phyloP scores from a whole-genome alignment of 2,888 invertebrate genomes.

The Cheiracanthium punctorium region DNA sequence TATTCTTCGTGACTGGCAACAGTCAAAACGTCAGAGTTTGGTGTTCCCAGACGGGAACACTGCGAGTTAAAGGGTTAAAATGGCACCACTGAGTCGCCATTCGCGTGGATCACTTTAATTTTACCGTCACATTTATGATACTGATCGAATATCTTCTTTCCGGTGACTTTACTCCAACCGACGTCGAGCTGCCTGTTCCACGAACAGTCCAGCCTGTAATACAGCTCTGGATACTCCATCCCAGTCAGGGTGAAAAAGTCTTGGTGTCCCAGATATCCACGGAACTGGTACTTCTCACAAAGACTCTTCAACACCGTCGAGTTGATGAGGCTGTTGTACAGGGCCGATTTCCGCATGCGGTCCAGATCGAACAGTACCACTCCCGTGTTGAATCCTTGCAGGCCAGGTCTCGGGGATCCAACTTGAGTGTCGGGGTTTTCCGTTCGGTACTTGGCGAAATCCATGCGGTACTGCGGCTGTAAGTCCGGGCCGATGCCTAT shows the following conservation, averaged over 20 bases:
- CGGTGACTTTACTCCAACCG: conserved; percentile 88
- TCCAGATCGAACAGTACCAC: conserved; percentile 84
- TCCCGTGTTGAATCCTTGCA: conserved; percentile 87
- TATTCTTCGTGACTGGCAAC: too few relatives aligned
- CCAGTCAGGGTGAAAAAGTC: conserved; percentile 86
- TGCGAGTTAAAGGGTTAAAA: too few relatives aligned
- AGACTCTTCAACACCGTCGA: conserved; percentile 73
- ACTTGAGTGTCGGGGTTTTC: conserved; percentile 81
- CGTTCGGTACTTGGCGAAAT: conserved; percentile 82
- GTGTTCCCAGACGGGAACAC: too few relatives aligned
- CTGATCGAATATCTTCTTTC: conserved; percentile 82
- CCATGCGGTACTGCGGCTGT: conserved; percentile 87
- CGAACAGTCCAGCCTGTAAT: conserved; percentile 84
- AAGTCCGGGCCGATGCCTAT: conserved; percentile 85
- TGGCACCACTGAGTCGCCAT: conserved; percentile 85
- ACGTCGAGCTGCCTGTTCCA: conserved; percentile 88
- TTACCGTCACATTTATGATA: conserved; percentile 83
- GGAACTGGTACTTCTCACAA: conserved; percentile 76
- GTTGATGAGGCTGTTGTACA: conserved; percentile 79
- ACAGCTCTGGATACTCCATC: conserved; percentile 83
- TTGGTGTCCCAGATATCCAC: conserved; percentile 87
- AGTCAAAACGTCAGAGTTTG: too few relatives aligned
- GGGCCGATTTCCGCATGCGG: conserved; percentile 81
- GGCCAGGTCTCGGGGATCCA: conserved; percentile 79
- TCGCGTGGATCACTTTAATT: conserved; percentile 84